Percentiles rank a stretch among this genome's conserved stretches.
phyloP scores from a whole-genome alignment of 2,797 vertebrate species.

The Lepus townsendii region DNA sequence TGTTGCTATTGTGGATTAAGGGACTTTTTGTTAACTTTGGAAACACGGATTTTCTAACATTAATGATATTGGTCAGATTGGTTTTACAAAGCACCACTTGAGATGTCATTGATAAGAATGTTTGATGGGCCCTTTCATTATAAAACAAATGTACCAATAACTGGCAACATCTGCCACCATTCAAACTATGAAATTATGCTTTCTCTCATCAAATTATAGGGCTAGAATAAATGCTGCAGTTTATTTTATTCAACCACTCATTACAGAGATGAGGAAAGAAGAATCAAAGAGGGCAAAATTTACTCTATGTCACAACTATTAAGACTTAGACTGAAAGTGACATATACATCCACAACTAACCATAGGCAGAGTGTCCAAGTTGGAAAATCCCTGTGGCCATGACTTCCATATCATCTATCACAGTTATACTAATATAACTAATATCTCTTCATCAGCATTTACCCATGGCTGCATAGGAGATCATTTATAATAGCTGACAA shows the following conservation, averaged over 20 bases:
- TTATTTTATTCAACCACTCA: not conserved
- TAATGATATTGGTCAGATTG: not conserved
- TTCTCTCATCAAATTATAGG: constrained; percentile 28
- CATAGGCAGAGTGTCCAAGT: not conserved
- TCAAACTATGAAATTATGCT: constrained; percentile 32
- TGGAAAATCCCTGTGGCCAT: not conserved
- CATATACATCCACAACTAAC: not conserved
- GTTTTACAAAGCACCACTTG: not conserved
- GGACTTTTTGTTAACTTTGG: not conserved
- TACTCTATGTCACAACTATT: not conserved
- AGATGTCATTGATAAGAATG: not conserved
- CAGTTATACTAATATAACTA: no score
- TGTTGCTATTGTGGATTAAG: not conserved
- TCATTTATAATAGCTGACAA: not conserved
- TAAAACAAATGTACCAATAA: not conserved
- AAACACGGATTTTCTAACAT: not conserved
- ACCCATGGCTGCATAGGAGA: no score
- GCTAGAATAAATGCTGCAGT: constrained; percentile 4
- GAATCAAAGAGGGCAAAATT: constrained; percentile 38
- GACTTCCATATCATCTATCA: not conserved
- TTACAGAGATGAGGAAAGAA: constrained; percentile 32
- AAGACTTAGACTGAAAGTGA: not conserved
- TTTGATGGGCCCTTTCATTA: not conserved
- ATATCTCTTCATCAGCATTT: not conserved
- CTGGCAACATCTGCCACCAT: not conserved